These are phyloP conservation scores for Guaruba guarouba DNA, from an alignment of 2,113 vertebrate genomes.

Conservation along the genomic window DNA sequence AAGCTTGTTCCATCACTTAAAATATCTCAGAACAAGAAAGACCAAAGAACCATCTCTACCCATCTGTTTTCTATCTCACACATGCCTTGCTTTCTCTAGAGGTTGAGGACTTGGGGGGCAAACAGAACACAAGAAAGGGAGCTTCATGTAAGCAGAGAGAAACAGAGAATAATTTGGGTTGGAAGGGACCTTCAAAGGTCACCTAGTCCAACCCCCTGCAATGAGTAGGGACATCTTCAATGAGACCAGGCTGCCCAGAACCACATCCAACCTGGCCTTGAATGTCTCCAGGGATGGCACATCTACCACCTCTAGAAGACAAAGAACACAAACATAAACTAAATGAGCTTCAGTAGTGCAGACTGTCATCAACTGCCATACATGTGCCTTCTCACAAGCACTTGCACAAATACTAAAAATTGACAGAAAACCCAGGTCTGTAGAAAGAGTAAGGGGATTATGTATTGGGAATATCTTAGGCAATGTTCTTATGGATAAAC, in stretches of 20 bases:
- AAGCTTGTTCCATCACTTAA: not conserved
- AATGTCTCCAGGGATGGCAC: not conserved
- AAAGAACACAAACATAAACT: not conserved
- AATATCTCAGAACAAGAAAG: not conserved
- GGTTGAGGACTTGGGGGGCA: not conserved
- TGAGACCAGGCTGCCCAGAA: not conserved
- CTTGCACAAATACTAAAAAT: not conserved
- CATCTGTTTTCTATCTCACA: not conserved
- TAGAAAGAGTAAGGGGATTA: not conserved
- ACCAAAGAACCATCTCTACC: not conserved
- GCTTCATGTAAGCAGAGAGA: not conserved
- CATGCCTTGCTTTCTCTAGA: not conserved
- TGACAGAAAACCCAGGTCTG: not conserved
- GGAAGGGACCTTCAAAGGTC: not conserved
- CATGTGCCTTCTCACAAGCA: not conserved
- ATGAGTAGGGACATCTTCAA: not conserved
- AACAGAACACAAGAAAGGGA: not conserved
- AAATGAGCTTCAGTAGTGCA: not conserved
- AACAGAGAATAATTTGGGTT: not conserved
- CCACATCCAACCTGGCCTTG: not conserved
- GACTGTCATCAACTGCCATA: not conserved
- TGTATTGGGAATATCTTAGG: not conserved
- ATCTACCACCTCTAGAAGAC: not conserved
- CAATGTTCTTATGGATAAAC: not conserved
- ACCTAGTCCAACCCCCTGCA: not conserved